phyloP scores from a whole-genome alignment of 2,888 invertebrate genomes.

The Metellina segmentata region DNA sequence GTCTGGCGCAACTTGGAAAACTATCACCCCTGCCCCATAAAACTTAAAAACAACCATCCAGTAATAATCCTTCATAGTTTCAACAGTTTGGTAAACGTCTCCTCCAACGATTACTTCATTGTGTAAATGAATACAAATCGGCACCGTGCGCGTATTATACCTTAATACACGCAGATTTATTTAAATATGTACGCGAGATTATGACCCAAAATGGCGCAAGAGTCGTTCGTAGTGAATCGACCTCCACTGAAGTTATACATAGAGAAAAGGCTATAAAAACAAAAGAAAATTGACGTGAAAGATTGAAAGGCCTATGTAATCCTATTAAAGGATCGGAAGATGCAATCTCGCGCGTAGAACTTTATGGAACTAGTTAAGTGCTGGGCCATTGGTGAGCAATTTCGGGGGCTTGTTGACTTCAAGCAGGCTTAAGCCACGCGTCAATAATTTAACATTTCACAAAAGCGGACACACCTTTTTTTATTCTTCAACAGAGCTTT shows the following conservation, averaged over 20 bases:
- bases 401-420: slow-evolving; percentile 39
- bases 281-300: slow-evolving; percentile 71
- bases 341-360: slow-evolving; percentile 49
- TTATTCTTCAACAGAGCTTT: slow-evolving; percentile 53
- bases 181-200: background rate
- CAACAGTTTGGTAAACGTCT: too few relatives aligned
- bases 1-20: too few relatives aligned
- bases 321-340: slow-evolving; percentile 72
- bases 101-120: too few relatives aligned
- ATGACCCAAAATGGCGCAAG: slow-evolving; percentile 67
- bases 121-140: too few relatives aligned
- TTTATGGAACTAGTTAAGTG: slow-evolving; percentile 57
- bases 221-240: background rate
- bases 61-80: too few relatives aligned
- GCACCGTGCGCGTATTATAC: too few relatives aligned
- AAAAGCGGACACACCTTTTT: slow-evolving; percentile 10
- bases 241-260: slow-evolving; percentile 25
- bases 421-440: slow-evolving; percentile 22
- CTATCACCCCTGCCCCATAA: too few relatives aligned
- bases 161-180: too few relatives aligned
- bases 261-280: slow-evolving; percentile 45
- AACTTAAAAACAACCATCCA: too few relatives aligned
- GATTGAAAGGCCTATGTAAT: slow-evolving; percentile 73
- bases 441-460: slow-evolving; percentile 66
- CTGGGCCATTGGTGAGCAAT: slow-evolving; percentile 44